Evolutionary conservation across 2,888 invertebrate species (phyloP).

Genomic region (Ormyrus labotus): DNA sequence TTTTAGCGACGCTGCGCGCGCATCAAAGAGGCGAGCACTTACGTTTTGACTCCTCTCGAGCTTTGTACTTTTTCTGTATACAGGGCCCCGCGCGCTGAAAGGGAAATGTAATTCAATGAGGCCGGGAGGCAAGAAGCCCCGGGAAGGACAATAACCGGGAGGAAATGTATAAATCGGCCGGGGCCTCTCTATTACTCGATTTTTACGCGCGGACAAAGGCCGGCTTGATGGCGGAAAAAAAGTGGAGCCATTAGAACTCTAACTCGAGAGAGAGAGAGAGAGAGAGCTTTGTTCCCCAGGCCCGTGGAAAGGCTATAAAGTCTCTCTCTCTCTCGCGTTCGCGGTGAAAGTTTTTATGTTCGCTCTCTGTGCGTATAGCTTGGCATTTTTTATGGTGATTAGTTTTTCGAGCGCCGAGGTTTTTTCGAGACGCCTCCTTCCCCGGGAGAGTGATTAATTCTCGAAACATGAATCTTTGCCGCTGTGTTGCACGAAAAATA

Average conservation of each 20-base stretch:
- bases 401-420: neutral
- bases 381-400: neutral
- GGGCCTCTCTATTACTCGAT: constrained; percentile 44
- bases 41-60: no score
- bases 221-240: constrained; percentile 17
- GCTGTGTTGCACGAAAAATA: no score
- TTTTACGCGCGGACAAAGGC: constrained; percentile 43
- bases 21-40: no score
- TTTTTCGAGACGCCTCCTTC: no score
- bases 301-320: constrained; percentile 1
- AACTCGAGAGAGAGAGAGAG: neutral
- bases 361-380: neutral
- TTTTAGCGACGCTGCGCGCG: no score
- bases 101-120: no score
- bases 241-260: constrained; percentile 18
- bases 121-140: no score
- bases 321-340: no score
- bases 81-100: no score
- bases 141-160: neutral
- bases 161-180: constrained; percentile 54
- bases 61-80: no score
- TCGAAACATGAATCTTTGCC: neutral
- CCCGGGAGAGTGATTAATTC: neutral
- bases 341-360: constrained; percentile 8
- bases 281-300: neutral